Conservation (phyloP, 2,113 vertebrate genomes). For the Campylomormyrus tamandua region DNA sequence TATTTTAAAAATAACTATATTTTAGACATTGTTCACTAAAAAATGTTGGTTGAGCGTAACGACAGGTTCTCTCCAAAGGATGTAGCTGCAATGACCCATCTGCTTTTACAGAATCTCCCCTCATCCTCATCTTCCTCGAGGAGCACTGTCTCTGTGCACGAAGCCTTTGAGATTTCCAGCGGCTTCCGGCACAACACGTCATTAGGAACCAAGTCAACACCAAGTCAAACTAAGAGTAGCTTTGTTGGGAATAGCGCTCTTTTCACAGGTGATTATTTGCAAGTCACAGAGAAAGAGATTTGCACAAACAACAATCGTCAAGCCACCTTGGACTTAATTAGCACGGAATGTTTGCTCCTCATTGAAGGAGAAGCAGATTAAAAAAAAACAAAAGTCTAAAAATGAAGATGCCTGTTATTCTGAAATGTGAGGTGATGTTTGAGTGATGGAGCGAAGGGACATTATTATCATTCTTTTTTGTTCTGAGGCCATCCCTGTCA, state of each 20-base stretch:
- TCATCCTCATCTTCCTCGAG: background rate
- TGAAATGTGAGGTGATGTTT: background rate
- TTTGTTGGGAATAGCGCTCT: background rate
- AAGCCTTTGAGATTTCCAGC: background rate
- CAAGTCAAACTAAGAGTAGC: background rate
- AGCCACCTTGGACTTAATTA: slow-evolving; percentile 1
- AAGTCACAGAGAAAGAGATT: background rate
- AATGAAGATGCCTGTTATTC: background rate
- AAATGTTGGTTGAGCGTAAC: background rate
- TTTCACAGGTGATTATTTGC: background rate
- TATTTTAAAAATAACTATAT: background rate
- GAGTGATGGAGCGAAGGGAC: background rate
- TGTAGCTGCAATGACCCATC: background rate
- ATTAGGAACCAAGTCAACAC: background rate
- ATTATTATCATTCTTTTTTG: background rate
- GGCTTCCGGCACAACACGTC: background rate
- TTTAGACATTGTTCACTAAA: background rate
- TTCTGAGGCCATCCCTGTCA: background rate
- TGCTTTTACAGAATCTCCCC: background rate
- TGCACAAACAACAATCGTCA: background rate
- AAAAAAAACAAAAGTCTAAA: background rate
- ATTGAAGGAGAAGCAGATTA: background rate
- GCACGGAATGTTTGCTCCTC: background rate
- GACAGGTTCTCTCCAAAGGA: background rate
- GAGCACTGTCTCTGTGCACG: background rate